A percentile compares a stretch with the other conserved stretches of the same genome.
These are phyloP conservation scores for Tragelaphus strepsiceros DNA, from an alignment of 2,113 vertebrate genomes.

Conservation along the genomic window DNA sequence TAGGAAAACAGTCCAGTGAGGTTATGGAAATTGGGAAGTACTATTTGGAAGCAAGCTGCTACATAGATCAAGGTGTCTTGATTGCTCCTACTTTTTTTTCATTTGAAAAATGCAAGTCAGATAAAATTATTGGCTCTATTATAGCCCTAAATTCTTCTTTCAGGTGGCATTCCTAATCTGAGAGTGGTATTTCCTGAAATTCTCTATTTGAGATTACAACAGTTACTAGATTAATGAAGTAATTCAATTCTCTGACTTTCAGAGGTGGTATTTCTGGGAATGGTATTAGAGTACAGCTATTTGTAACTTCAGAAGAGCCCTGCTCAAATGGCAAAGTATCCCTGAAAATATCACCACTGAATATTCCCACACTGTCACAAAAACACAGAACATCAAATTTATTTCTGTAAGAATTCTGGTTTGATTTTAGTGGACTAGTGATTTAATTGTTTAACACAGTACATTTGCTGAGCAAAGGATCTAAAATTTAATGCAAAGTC, in stretches of 20 bases:
- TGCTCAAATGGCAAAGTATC: background rate
- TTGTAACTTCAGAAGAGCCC: slow-evolving; percentile 40
- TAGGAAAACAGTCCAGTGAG: background rate
- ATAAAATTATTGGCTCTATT: background rate
- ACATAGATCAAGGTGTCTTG: background rate
- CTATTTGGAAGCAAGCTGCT: background rate
- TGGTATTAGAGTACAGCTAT: slow-evolving; percentile 16
- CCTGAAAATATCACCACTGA: slow-evolving; percentile 11
- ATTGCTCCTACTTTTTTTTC: background rate
- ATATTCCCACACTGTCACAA: background rate
- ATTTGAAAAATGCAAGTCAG: background rate
- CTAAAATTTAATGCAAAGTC: background rate
- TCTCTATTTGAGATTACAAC: background rate
- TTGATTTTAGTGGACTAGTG: background rate
- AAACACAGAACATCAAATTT: background rate
- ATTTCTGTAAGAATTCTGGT: background rate
- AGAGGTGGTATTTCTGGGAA: slow-evolving; percentile 30
- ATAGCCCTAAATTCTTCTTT: background rate
- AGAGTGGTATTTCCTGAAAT: slow-evolving; percentile 12
- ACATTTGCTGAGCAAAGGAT: background rate
- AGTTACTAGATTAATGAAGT: slow-evolving; percentile 11
- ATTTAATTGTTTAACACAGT: background rate
- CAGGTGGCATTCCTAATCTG: background rate
- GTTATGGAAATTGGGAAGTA: background rate
- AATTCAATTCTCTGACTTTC: slow-evolving; percentile 47